A percentile compares a stretch with the other conserved stretches of the same genome.
Conservation (phyloP, 2,797 vertebrate species). For the Fringilla coelebs region DNA sequence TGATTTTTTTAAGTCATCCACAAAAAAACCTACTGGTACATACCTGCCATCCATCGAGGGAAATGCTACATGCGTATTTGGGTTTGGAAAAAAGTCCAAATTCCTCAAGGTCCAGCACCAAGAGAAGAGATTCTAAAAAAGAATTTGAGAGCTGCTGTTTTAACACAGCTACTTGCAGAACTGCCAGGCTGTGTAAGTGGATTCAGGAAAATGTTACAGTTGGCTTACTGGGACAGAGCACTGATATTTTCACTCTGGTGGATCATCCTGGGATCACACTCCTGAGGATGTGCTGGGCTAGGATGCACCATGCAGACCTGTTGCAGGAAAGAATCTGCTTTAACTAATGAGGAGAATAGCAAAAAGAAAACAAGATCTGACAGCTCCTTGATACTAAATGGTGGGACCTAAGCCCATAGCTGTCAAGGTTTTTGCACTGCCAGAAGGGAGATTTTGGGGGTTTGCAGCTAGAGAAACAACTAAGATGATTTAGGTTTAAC, state of each 20-base stretch:
- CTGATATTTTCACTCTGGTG: slow-evolving; percentile 2
- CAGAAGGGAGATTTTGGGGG: slow-evolving; percentile 48
- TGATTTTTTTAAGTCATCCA: background rate
- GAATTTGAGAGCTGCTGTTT: slow-evolving; percentile 9
- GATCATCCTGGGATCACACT: slow-evolving; percentile 48
- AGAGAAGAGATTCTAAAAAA: background rate
- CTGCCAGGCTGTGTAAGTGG: slow-evolving; percentile 48
- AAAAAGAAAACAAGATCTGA: slow-evolving; percentile 57
- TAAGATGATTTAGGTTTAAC: slow-evolving; percentile 58
- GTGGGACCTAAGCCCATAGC: slow-evolving; percentile 53
- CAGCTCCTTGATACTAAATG: slow-evolving; percentile 58
- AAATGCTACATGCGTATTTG: background rate
- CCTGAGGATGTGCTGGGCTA: background rate
- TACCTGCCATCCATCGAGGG: background rate
- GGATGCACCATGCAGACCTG: background rate
- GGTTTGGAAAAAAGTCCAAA: background rate
- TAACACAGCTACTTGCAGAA: slow-evolving; percentile 12
- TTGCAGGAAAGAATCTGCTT: slow-evolving; percentile 10
- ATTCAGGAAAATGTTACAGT: slow-evolving; percentile 42
- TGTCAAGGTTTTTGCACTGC: slow-evolving; percentile 49
- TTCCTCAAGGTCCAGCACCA: background rate
- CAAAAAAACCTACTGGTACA: background rate
- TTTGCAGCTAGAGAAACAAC: slow-evolving; percentile 22
- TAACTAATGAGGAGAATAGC: slow-evolving; percentile 63
- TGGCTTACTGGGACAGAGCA: slow-evolving; percentile 32